Evolutionary conservation across 2,113 vertebrate species (phyloP).

Genomic region (Cephalopterus ornatus): DNA sequence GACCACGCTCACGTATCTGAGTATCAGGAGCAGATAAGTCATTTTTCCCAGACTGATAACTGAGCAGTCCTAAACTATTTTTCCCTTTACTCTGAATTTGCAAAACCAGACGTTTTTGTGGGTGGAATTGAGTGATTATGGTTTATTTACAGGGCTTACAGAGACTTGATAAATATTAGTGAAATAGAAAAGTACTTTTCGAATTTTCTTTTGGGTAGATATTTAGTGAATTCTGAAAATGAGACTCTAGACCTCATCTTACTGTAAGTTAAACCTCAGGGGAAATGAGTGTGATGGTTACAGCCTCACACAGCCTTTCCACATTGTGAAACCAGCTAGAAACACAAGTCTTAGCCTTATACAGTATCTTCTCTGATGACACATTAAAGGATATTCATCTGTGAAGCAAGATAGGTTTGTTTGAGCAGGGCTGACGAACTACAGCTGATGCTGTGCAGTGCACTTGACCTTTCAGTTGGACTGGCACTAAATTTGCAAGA

Average conservation of each 20-base stretch:
- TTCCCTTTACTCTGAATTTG: not conserved
- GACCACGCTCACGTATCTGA: not conserved
- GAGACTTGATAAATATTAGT: conserved; percentile 40
- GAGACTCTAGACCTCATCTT: not conserved
- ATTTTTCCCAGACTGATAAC: not conserved
- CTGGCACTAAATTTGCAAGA: not conserved
- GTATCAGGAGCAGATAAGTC: conserved; percentile 2
- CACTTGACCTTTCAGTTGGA: not conserved
- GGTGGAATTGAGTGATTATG: not conserved
- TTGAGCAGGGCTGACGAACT: not conserved
- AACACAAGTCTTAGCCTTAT: not conserved
- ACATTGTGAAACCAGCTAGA: not conserved
- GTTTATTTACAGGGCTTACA: not conserved
- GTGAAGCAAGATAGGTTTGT: not conserved
- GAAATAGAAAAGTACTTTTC: conserved; percentile 20
- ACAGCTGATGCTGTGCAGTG: not conserved
- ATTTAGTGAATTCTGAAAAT: conserved; percentile 18
- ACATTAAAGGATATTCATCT: not conserved
- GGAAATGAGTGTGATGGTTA: conserved; percentile 13
- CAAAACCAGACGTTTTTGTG: conserved; percentile 30
- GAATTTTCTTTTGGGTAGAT: not conserved
- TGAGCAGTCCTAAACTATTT: not conserved
- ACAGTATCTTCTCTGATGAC: not conserved
- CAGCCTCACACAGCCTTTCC: not conserved
- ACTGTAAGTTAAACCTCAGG: conserved; percentile 1